phyloP scores from a whole-genome alignment of 2,888 invertebrate genomes.

The Pyralis farinalis region DNA sequence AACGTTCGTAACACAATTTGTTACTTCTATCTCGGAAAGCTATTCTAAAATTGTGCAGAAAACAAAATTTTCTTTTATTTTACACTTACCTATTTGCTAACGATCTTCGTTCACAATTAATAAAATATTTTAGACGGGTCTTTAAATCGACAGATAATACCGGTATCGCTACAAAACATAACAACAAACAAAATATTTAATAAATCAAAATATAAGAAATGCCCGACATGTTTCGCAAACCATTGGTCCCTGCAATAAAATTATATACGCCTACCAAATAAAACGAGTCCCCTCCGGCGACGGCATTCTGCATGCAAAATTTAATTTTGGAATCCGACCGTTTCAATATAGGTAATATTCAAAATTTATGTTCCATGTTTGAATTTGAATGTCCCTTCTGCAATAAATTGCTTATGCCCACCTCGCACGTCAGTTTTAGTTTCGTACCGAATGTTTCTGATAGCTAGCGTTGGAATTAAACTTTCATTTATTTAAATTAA shows the following conservation, averaged over 20 bases:
- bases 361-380: conserved; percentile 74
- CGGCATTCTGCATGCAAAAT: conserved; percentile 77
- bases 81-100: no score
- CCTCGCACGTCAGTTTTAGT: conserved; percentile 18
- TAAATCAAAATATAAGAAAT: conserved; percentile 50
- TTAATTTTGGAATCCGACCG: conserved; percentile 76
- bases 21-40: no score
- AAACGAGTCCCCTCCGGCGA: conserved; percentile 53
- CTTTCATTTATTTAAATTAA: no score
- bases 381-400: conserved; percentile 59
- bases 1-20: no score
- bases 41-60: no score
- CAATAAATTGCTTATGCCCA: conserved; percentile 49
- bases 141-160: no score
- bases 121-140: no score
- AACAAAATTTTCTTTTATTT: no score
- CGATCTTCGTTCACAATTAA: no score
- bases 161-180: conserved; percentile 13
- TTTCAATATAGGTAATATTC: conserved; percentile 78
- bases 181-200: conserved; percentile 28
- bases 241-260: conserved; percentile 78
- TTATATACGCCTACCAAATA: conserved; percentile 81
- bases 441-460: conserved; percentile 20
- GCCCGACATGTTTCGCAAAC: conserved; percentile 66
- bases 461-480: background rate